Evolutionary conservation across 2,888 invertebrate genomes (phyloP), one percentile per base, ranked within the genome.

Genomic region (Amphipoea lucens): DNA sequence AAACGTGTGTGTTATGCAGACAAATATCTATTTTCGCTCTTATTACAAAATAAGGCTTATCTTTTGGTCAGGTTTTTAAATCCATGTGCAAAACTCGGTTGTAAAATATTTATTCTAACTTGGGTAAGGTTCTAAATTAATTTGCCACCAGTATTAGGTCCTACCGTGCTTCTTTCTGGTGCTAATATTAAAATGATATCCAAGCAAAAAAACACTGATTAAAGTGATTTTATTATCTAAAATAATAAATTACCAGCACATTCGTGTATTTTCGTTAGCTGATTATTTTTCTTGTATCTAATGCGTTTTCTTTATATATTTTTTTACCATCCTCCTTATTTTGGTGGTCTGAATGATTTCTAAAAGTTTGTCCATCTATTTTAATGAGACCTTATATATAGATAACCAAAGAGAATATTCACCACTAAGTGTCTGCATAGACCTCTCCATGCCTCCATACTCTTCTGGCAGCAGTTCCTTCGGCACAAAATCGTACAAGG

Each of bases 401-500:
- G 36, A n/a, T 20, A 14, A 40, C 36, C 1, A 60, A 60, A n/a
- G 3, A n/a, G 4, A 60, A 42, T 57, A 84, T 88, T 74, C 84
- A 95, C 95, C 92, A 74, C 89, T 89, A 4, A 95, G 57, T 62
- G 85, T 83, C 60, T 86, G 88, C 17, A 94, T 23, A 9, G 92
- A 75, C 36, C 74, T 88, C 75, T 93, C 94, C 4, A 91, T 87
- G 0, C 96, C 96, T 5, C 94, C 95, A 79, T 92, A 96, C 3
- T 96, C 96, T 17, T 74, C 76, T 0, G 96, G 96, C 20, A 96
- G 67, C 4, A 94, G 80, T 3, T 92, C 88, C 82, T 90, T 91
- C 0, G 93, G 90, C 1, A 95, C 78, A 57, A 85, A 63, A 9
- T 93, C 88, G 7, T 91, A 84, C 0, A 95, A 20, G 0, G 90